Evolutionary conservation across 2,888 invertebrate species (phyloP).

Genomic region (Catocala nupta): DNA sequence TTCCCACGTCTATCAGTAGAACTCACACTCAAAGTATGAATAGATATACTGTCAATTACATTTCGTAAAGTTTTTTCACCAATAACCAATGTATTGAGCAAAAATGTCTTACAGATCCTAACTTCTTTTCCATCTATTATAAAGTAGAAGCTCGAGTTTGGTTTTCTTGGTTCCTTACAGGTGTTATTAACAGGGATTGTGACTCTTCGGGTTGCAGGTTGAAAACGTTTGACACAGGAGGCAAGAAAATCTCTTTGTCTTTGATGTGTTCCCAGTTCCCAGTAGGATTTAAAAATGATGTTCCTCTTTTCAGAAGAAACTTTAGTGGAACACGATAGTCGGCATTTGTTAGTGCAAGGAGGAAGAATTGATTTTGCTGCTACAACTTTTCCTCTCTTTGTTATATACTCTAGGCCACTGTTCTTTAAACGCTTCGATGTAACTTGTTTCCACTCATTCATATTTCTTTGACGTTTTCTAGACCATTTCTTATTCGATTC

Average conservation of each 20-base stretch:
- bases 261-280: constrained; percentile 34
- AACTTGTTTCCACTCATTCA: constrained; percentile 34
- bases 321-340: neutral
- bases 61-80: constrained; percentile 40
- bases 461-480: constrained; percentile 28
- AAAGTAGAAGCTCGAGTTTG: constrained; percentile 41
- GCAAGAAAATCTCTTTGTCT: constrained; percentile 42
- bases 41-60: constrained; percentile 36
- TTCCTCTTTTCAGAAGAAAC: constrained; percentile 27
- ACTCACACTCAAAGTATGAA: constrained; percentile 28
- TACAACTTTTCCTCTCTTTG: constrained; percentile 31
- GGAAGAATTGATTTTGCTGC: constrained; percentile 18
- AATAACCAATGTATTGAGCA: constrained; percentile 43
- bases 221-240: constrained; percentile 35
- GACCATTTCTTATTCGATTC: neutral
- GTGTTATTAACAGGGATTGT: constrained; percentile 31
- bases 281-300: constrained; percentile 38
- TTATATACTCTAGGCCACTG: constrained; percentile 33
- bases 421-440: constrained; percentile 36
- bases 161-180: constrained; percentile 35
- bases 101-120: constrained; percentile 41
- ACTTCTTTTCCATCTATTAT: constrained; percentile 32
- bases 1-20: constrained; percentile 41
- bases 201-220: constrained; percentile 36
- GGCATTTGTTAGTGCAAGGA: neutral